Evolutionary conservation across 2,888 invertebrate genomes (phyloP).

Genomic region (Patella ulyssiponensis): DNA sequence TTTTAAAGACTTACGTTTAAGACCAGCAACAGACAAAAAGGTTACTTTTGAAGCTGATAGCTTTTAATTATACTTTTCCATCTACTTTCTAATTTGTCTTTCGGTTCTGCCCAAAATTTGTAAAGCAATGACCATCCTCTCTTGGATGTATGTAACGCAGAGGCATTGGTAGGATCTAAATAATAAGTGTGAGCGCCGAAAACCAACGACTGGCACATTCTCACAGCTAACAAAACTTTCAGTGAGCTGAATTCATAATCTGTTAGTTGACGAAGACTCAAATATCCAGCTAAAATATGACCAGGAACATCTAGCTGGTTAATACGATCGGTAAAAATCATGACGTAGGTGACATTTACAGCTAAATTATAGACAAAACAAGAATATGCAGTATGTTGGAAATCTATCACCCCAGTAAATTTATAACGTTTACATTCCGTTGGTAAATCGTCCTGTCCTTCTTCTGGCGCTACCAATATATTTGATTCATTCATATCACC

Average conservation of each 20-base stretch:
- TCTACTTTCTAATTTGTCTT: constrained; percentile 29
- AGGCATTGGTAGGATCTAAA: constrained; percentile 84
- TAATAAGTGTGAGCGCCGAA: constrained; percentile 84
- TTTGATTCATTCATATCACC: constrained; percentile 95
- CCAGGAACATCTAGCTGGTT: constrained; percentile 64
- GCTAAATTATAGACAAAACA: constrained; percentile 87
- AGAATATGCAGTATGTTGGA: constrained; percentile 84
- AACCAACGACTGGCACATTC: constrained; percentile 87
- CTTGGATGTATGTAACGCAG: constrained; percentile 79
- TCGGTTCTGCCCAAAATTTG: constrained; percentile 47
- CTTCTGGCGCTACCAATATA: constrained; percentile 76
- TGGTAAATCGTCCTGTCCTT: constrained; percentile 64
- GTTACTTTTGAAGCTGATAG: background rate
- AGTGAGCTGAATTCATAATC: constrained; percentile 79
- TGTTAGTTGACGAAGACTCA: constrained; percentile 77
- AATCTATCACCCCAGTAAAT: constrained; percentile 85
- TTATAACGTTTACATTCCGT: constrained; percentile 73
- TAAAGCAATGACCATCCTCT: constrained; percentile 62
- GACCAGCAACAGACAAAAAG: no score
- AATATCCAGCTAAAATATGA: constrained; percentile 84
- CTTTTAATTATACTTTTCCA: constrained; percentile 35
- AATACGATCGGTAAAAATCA: constrained; percentile 79
- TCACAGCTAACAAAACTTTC: constrained; percentile 82
- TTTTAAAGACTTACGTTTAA: no score
- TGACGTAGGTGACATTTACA: constrained; percentile 85